Conservation (phyloP, 2,888 invertebrate species). For the Bombyx huttoni region DNA sequence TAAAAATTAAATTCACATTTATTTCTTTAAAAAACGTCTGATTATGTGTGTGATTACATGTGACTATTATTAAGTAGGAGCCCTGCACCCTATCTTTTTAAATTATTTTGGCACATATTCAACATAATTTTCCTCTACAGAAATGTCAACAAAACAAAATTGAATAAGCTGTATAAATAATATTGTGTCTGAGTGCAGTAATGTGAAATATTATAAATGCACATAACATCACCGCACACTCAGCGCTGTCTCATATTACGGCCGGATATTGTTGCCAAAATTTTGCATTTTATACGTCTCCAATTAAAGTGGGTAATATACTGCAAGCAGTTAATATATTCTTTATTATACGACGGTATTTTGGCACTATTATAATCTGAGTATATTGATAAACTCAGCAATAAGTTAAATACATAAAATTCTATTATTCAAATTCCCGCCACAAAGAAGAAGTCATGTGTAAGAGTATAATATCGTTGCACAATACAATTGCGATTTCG, state of each 20-base stretch:
- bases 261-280: slow-evolving; percentile 32
- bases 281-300: slow-evolving; percentile 26
- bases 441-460: no score
- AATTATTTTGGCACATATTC: background rate
- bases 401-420: no score
- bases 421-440: no score
- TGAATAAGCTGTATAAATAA: background rate
- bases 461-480: no score
- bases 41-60: background rate
- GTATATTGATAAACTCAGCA: no score
- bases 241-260: slow-evolving; percentile 25
- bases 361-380: background rate
- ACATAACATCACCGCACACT: slow-evolving; percentile 27
- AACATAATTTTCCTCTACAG: background rate
- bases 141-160: background rate
- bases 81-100: background rate
- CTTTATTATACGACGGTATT: background rate
- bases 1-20: background rate
- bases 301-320: slow-evolving; percentile 16
- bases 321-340: background rate
- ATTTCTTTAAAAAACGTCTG: background rate
- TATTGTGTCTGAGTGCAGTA: slow-evolving; percentile 1
- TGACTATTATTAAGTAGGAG: background rate
- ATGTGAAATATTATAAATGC: slow-evolving; percentile 13
- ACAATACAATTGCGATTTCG: no score